Percentiles rank a stretch among this genome's conserved stretches.
phyloP scores from a whole-genome alignment of 2,113 vertebrate species.

The Ciconia maguari region DNA sequence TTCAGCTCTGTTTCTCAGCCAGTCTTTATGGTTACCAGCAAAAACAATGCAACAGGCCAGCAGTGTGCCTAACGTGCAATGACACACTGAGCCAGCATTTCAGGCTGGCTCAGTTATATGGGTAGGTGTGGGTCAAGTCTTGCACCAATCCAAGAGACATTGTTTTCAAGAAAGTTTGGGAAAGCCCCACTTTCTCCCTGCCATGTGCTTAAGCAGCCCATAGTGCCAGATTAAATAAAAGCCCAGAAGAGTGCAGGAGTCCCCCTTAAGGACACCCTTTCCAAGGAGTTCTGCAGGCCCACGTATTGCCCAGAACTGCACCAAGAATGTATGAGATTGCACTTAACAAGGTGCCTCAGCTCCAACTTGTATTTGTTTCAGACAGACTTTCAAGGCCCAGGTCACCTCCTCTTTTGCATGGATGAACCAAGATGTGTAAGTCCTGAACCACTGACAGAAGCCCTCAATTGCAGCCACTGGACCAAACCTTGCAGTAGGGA shows the following conservation, averaged over 20 bases:
- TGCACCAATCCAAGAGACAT: background rate
- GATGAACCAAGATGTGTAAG: background rate
- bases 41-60: background rate
- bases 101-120: background rate
- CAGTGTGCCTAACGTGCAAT: rapidly evolving
- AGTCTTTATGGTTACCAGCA: background rate
- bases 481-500: background rate
- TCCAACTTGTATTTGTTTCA: background rate
- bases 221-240: background rate
- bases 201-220: background rate
- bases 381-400: background rate
- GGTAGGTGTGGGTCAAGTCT: background rate
- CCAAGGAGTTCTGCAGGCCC: background rate
- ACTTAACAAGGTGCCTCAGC: background rate
- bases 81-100: too few relatives aligned
- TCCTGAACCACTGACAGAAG: background rate
- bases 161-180: background rate
- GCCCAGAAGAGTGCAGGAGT: background rate
- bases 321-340: background rate
- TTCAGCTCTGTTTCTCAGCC: background rate
- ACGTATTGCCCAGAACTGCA: background rate
- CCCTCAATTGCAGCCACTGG: background rate
- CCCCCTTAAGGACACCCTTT: background rate
- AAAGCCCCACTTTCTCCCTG: background rate
- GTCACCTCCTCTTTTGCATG: background rate